Evolutionary conservation across 2,888 invertebrate species (phyloP), one percentile per base, ranked within the genome.

Genomic region (Noctua pronuba): DNA sequence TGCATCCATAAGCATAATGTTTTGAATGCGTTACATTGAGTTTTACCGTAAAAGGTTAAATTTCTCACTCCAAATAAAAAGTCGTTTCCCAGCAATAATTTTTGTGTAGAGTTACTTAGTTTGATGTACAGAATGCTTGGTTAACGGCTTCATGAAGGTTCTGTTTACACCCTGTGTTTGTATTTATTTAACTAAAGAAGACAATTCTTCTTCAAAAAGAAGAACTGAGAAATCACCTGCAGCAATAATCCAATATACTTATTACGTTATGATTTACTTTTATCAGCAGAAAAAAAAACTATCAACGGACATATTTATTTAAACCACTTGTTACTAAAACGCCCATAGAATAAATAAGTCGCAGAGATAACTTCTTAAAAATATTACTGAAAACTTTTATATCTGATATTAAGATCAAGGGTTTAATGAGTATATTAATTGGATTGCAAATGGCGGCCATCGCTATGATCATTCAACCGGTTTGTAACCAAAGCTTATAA

Each of bases 391-490:
- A 86, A 79, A 76, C 38, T 67, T 88, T 82, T 49, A n/a, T 88
- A 94, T 94, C 94, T 93, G 88, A 85, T 91, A 92, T 94, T 93
- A 92, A 91, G 89, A 95, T 95, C 95, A 93, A 88, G 79, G 92
- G 89, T 93, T 93, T 95, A 95, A 95, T 95, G 92, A 94, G 95
- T 90, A 94, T 93, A 94, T 94, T 95, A 95, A 95, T 95, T 95
- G 95, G 93, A 92, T 94, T 94, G 92, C 90, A 88, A 91, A 91
- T 88, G 91, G 90, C 64, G 64, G 73, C 72, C 72, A 74, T 65
- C 38, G 80, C 79, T 78, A 85, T 82, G 72, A 85, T 87, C 67
- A 64, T 67, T 75, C 84, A 81, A 83, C 85, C 81, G 77, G 88
- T 86, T 83, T 75, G 13, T 11, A 81, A 72, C 71, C 64, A 80